These are phyloP conservation scores for Corapipo altera DNA, from an alignment of 2,113 vertebrate species.

Conservation along the genomic window DNA sequence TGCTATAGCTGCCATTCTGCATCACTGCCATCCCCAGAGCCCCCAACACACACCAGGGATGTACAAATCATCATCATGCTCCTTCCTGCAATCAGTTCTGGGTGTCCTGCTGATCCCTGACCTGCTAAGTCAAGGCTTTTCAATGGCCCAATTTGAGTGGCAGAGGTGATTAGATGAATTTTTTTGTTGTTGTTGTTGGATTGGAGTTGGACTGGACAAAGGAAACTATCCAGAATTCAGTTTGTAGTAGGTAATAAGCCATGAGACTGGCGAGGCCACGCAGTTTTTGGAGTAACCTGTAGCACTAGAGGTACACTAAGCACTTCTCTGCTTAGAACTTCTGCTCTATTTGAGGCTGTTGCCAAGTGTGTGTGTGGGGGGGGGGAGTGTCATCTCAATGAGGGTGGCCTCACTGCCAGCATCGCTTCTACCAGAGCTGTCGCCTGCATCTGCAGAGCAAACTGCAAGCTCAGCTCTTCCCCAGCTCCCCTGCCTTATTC, in stretches of 20 bases:
- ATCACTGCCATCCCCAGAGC: fast-evolving
- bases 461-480: background rate
- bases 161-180: background rate
- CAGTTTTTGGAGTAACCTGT: background rate
- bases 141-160: background rate
- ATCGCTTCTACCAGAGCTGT: background rate
- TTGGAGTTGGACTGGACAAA: background rate
- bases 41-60: fast-evolving
- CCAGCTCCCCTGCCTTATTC: fast-evolving
- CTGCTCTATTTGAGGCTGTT: background rate
- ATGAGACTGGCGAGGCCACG: fast-evolving
- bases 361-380: background rate
- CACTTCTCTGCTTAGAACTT: background rate
- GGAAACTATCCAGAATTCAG: background rate
- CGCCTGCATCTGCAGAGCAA: background rate
- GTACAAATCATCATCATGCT: fast-evolving
- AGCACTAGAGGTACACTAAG: background rate
- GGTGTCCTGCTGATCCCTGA: background rate
- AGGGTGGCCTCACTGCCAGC: background rate
- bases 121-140: background rate
- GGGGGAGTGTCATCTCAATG: background rate
- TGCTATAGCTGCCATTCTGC: background rate
- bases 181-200: background rate
- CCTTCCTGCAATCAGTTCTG: background rate
- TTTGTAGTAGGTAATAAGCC: background rate